Conservation (phyloP, 2,888 invertebrate genomes). For the Deroplatys truncata region DNA sequence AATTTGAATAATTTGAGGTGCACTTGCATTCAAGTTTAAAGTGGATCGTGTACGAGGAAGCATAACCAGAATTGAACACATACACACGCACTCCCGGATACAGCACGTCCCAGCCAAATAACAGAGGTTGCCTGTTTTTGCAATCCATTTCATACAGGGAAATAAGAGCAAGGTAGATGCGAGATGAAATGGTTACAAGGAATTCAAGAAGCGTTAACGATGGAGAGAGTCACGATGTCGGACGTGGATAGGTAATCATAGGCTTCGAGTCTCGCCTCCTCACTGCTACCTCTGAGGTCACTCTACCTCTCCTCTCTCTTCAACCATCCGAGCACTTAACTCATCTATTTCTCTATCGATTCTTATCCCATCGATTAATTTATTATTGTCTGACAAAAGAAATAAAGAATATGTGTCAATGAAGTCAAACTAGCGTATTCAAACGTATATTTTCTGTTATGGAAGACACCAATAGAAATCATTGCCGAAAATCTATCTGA, state of each 20-base stretch:
- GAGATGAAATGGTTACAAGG: not conserved
- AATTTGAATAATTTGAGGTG: not conserved
- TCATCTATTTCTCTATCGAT: not conserved
- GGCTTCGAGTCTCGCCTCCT: not conserved
- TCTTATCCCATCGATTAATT: not conserved
- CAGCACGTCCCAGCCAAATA: not conserved
- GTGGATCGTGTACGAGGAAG: not conserved
- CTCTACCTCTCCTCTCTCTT: not conserved
- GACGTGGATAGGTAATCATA: not conserved
- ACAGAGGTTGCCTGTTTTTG: not conserved
- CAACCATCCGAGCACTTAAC: not conserved
- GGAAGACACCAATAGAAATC: no score
- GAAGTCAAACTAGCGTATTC: no score
- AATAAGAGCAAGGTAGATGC: not conserved
- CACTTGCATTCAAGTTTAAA: not conserved
- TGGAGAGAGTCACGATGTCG: not conserved
- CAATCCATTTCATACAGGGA: not conserved
- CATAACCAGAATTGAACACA: not conserved
- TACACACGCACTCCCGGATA: not conserved
- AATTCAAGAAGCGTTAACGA: not conserved
- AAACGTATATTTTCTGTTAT: no score
- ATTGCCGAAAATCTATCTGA: no score
- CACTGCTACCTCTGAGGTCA: not conserved
- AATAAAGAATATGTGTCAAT: no score
- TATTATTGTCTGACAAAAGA: no score